A percentile compares a stretch with the other conserved stretches of the same genome.
Conservation (phyloP, 1,140 invertebrate genomes). For the Zeugodacus cucurbitae region DNA sequence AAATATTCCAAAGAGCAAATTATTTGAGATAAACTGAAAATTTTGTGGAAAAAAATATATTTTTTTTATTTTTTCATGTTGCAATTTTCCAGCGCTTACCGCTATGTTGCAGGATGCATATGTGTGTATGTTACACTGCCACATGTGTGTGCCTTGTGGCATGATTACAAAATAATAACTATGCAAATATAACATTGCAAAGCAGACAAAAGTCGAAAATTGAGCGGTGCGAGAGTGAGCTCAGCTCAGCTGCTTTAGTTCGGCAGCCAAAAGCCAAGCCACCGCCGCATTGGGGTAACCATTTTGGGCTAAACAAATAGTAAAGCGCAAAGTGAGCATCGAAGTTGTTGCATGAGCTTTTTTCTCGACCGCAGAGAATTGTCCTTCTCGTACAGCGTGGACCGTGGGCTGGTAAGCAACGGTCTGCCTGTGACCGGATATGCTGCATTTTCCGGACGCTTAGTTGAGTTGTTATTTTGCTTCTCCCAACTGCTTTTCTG, state of each 20-base stretch:
- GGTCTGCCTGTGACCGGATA: background rate
- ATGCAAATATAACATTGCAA: background rate
- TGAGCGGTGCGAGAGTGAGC: background rate
- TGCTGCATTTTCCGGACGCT: background rate
- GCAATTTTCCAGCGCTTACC: slow-evolving; percentile 10
- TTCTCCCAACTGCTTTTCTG: slow-evolving; percentile 9
- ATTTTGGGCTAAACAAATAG: background rate
- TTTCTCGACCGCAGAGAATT: background rate
- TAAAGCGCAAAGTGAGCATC: background rate
- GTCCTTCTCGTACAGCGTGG: background rate
- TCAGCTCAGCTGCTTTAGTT: background rate
- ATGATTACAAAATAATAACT: slow-evolving; percentile 36
- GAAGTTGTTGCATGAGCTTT: background rate
- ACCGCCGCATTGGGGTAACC: background rate
- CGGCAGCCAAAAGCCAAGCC: background rate
- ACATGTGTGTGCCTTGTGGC: background rate
- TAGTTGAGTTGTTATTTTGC: slow-evolving; percentile 28
- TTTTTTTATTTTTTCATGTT: background rate
- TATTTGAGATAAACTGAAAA: slow-evolving; percentile 1
- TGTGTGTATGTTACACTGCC: too few relatives aligned
- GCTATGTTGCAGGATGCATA: background rate
- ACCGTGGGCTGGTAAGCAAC: background rate
- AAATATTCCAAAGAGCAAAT: slow-evolving; percentile 1
- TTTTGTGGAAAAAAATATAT: background rate
- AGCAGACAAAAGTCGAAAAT: background rate